Base-by-base conservation (phyloP, 2,113 vertebrate genomes). In the Dendrocopos noguchii region DNA sequence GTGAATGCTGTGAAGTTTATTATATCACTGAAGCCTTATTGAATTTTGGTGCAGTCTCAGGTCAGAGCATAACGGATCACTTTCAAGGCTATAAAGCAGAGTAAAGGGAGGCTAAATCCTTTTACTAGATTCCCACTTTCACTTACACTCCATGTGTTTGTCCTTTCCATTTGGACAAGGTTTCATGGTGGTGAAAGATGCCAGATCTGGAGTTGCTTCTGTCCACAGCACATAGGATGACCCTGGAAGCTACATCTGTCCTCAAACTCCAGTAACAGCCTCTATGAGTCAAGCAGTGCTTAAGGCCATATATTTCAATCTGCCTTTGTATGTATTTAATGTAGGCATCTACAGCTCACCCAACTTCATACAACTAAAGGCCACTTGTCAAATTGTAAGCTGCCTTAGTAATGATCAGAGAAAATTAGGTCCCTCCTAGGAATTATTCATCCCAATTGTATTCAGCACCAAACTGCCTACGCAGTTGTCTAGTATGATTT, bases 371-470 rank as follows among this genome's bases (percentile, higher is more conserved):
- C 56, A 57, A 80, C 47, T 82, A 88, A 96, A 95, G 91, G 85
- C 76, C 90, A 83, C 80, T 91, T 91, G 84, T 84, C 90, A 95
- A 76, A 76, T 73, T 95, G 72, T 84, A 94, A 94, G 75, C 57
- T 88, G 78, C 18, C 13, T 93, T 64, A 39, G 61, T 39, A 94
- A 94, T 80, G 53, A 74, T 50, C 76, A 93, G 68, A 91, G 70
- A 80, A 95, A 93, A 94, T 90, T 56, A 90, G 72, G 68, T 77
- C 67, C 56, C 82, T 93, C 68, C 64, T 77, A 90, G 87, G 52
- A 91, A 91, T 93, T 94, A 94, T 88, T 96, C 82, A 95, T 93
- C 61, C 60, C 76, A 80, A 90, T 95, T 95, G 80, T 93, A 84
- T 53, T 91, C 85, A 60, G 87, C 75, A 93, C 60, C 82, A 53